Base-by-base conservation (phyloP, 2,888 invertebrate genomes). In the Drosophila meridiana region DNA sequence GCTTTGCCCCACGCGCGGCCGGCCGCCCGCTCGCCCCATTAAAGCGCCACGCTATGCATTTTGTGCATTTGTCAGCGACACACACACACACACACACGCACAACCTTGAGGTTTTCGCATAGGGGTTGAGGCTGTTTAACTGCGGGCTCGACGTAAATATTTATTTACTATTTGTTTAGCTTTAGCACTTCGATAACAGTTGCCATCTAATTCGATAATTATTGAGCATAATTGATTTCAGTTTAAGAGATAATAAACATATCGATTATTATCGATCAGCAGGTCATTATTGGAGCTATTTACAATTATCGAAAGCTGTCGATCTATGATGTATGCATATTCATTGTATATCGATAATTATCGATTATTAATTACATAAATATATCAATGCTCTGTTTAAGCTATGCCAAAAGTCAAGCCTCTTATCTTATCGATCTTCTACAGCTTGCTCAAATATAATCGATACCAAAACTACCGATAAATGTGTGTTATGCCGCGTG, bases 61-160 rank as follows among this genome's bases (percentile, higher is more conserved):
- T 80, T 69, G 66, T 78, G 81, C 81, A 79, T 79, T 79, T 80
- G 78, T 77, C 79, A 80, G 70, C 80, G 30, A 71, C 62, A 70
- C 28, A 45, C 43, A 57, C 20, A 30, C 55, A n/a, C 55, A 38
- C 36, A 61, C 50, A 40, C 55, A n/a, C 55, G 48, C 52, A 70
- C 63, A 74, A 74, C 64, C 80, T 78, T 75, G 71, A 79, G 60
- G 47, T 34, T 40, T 32, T 40, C 40, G 59, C 48, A 32, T 30
- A 13, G 50, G 42, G 50, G 20, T 20, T 59, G 47, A 38, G 43
- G 52, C 26, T 40, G 9, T 26, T 52, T 36, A 34, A 9, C 30
- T 8, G 26, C 38, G 34, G 40, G 38, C 0, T 34, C 47, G 36
- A 34, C 30, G 36, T 48, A 42, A 68, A 57, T 56, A 68, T 57